These are phyloP conservation scores for Poicephalus meyeri DNA, from an alignment of 2,113 vertebrate genomes.

Conservation along the genomic window DNA sequence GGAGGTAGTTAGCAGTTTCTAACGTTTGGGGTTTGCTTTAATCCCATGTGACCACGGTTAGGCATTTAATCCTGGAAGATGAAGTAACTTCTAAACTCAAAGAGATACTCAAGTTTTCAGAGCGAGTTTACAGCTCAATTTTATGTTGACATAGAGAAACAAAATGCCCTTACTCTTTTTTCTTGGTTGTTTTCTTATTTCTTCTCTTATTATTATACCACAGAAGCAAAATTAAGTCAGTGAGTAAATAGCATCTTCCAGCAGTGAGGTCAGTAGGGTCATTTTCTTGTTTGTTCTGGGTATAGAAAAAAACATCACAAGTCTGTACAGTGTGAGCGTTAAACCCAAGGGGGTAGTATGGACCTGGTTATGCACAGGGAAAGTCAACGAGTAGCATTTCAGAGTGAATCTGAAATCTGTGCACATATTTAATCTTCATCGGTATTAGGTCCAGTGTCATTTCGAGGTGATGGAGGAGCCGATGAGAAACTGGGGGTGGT, in stretches of 20 bases:
- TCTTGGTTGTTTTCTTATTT: background rate
- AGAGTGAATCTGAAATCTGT: background rate
- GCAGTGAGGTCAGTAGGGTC: background rate
- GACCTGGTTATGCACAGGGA: background rate
- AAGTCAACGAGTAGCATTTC: background rate
- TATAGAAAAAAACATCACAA: background rate
- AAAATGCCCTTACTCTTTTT: background rate
- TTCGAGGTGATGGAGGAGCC: rapidly evolving
- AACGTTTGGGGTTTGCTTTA: background rate
- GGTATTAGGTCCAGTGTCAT: background rate
- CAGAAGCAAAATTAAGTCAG: background rate
- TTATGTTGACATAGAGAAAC: background rate
- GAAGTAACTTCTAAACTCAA: background rate
- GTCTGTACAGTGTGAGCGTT: background rate
- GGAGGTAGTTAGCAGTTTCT: background rate
- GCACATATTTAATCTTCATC: too few species aligned
- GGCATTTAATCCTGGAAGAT: background rate
- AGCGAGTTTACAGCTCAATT: background rate
- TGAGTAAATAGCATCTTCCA: background rate
- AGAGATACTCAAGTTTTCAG: background rate
- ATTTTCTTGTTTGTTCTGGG: background rate
- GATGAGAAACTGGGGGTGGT: background rate
- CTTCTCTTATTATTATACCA: background rate
- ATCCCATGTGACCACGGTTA: background rate
- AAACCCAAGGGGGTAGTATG: background rate